Evolutionary conservation across 30 jellyfish, hydroid and myxozoan genomes (phyloP).

Genomic region (Haliclystus octoradiatus): DNA sequence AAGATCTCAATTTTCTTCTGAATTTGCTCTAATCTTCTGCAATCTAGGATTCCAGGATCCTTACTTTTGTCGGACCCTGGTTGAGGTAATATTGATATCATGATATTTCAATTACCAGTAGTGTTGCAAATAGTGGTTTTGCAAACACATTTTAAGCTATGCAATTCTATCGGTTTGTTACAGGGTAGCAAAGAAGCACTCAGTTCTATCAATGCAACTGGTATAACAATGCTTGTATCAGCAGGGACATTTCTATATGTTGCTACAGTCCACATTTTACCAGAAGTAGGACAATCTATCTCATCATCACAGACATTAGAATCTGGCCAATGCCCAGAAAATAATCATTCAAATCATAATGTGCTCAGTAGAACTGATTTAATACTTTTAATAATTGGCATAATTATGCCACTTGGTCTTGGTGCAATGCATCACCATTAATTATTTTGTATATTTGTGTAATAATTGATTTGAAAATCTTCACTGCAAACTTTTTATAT

Average conservation of each 20-base stretch:
- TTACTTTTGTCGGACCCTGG: too few species aligned
- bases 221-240: conserved; percentile 90
- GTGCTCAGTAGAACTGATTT: conserved; percentile 43
- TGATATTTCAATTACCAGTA: too few species aligned
- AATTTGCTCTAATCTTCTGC: too few species aligned
- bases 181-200: conserved; percentile 91
- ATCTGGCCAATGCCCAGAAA: conserved; percentile 20
- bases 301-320: conserved; percentile 21
- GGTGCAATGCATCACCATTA: conserved; percentile 82
- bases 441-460: too few species aligned
- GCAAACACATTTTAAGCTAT: too few species aligned
- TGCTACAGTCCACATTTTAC: conserved; percentile 96
- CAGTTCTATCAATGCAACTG: conserved; percentile 64
- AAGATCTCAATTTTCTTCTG: too few species aligned
- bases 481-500: too few species aligned
- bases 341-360: conserved; percentile 26
- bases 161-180: too few species aligned
- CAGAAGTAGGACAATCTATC: conserved; percentile 52
- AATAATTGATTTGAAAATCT: too few species aligned
- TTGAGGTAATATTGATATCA: too few species aligned
- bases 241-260: conserved; percentile 97
- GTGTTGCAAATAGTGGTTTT: too few species aligned
- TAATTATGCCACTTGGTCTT: conserved; percentile 54
- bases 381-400: conserved; percentile 50
- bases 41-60: too few species aligned